A percentile compares a stretch with the other conserved stretches of the same genome.
These are phyloP conservation scores for Synchiropus splendidus DNA, from an alignment of 2,113 vertebrate genomes.

Conservation along the genomic window DNA sequence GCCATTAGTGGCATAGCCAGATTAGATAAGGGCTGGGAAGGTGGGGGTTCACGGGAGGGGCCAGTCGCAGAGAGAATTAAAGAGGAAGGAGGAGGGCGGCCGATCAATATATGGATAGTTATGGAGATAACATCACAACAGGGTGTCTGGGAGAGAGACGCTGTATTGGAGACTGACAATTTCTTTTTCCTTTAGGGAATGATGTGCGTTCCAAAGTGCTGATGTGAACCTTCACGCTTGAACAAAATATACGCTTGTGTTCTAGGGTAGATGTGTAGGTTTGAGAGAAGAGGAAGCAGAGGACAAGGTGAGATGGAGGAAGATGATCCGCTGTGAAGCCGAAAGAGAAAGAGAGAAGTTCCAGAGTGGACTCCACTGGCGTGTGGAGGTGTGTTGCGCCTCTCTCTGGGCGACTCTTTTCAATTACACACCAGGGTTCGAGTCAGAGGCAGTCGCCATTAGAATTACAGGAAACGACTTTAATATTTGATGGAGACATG, in stretches of 20 bases:
- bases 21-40: slow-evolving; percentile 61
- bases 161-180: background rate
- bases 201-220: no score
- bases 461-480: slow-evolving; percentile 89
- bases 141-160: slow-evolving; percentile 24
- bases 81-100: slow-evolving; percentile 46
- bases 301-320: no score
- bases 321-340: no score
- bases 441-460: slow-evolving; percentile 79
- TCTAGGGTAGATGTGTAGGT: slow-evolving; percentile 7
- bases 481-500: slow-evolving; percentile 88
- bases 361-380: no score
- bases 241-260: background rate
- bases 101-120: slow-evolving; percentile 66
- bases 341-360: no score
- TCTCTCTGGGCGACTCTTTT: slow-evolving; percentile 65
- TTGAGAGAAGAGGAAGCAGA: background rate
- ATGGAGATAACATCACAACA: slow-evolving; percentile 63
- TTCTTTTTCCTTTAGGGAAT: no score
- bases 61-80: slow-evolving; percentile 63
- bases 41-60: slow-evolving; percentile 25
- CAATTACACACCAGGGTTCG: slow-evolving; percentile 81
- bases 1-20: slow-evolving; percentile 62
- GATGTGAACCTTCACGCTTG: no score
- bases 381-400: slow-evolving; percentile 34